A percentile compares a stretch with the other conserved stretches of the same genome.
These are phyloP conservation scores for Pyrochroa serraticornis DNA, from an alignment of 2,888 invertebrate species.

Conservation along the genomic window DNA sequence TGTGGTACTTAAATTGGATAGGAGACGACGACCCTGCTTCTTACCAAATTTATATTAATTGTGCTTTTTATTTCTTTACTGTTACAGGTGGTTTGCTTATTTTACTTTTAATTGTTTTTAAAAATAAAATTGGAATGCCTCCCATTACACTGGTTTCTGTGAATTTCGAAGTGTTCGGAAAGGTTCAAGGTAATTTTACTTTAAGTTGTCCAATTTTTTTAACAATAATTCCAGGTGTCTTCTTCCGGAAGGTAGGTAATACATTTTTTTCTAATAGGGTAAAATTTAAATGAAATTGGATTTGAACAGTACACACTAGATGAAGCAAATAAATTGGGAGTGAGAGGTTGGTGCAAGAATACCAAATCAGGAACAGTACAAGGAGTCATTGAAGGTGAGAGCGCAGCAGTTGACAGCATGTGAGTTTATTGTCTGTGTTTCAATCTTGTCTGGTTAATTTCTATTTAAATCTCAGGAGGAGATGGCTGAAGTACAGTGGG, in stretches of 20 bases:
- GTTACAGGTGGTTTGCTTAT: too few species aligned
- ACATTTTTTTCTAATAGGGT: neutral
- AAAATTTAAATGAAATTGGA: slow-evolving; percentile 1
- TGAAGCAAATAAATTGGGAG: slow-evolving; percentile 66
- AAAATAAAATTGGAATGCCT: slow-evolving; percentile 30
- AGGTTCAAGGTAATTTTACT: slow-evolving; percentile 62
- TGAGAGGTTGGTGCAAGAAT: slow-evolving; percentile 78
- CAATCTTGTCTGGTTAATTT: neutral
- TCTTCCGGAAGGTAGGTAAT: slow-evolving; percentile 65
- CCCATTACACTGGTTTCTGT: slow-evolving; percentile 47
- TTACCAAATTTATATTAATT: too few species aligned
- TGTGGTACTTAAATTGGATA: too few species aligned
- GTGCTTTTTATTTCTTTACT: too few species aligned
- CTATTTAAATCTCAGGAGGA: slow-evolving; percentile 56
- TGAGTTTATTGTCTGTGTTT: slow-evolving; percentile 56
- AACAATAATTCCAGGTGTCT: slow-evolving; percentile 58
- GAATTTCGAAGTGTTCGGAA: slow-evolving; percentile 68
- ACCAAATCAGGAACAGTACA: slow-evolving; percentile 70
- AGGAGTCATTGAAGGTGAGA: slow-evolving; percentile 70
- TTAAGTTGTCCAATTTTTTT: slow-evolving; percentile 3
- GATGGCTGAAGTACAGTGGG: slow-evolving; percentile 70
- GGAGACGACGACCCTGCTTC: too few species aligned
- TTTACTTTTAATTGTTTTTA: too few species aligned
- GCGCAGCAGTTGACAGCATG: slow-evolving; percentile 67
- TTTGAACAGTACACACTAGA: slow-evolving; percentile 66